phyloP scores from a whole-genome alignment of 2,888 invertebrate species.

The Entomobrya multifasciata region DNA sequence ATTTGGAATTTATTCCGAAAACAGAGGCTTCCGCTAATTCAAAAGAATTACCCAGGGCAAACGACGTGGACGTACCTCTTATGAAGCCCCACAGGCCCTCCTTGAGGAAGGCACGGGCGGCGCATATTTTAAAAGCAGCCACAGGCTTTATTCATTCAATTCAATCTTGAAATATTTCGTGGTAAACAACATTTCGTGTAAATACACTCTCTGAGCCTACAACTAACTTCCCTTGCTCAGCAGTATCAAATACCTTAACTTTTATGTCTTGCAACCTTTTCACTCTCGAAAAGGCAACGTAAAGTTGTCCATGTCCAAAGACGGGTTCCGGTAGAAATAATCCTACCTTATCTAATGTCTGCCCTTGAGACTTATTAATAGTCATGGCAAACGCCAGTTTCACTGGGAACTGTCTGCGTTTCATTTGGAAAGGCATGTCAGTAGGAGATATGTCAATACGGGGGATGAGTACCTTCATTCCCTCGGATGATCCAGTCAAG shows the following conservation, averaged over 20 bases:
- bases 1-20: not conserved
- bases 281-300: constrained; percentile 62
- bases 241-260: not conserved
- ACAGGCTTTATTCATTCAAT: not conserved
- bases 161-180: not conserved
- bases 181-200: not conserved
- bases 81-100: not conserved
- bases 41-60: not conserved
- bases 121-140: not conserved
- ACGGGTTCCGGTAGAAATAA: constrained; percentile 70
- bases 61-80: not conserved
- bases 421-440: constrained; percentile 77
- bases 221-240: too few relatives aligned
- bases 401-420: constrained; percentile 80
- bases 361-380: constrained; percentile 80
- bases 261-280: constrained; percentile 21
- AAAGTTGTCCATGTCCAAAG: constrained; percentile 60
- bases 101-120: not conserved
- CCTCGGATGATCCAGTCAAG: constrained; percentile 58
- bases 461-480: constrained; percentile 78
- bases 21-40: too few relatives aligned
- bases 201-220: too few relatives aligned
- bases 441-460: constrained; percentile 74
- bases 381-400: constrained; percentile 80
- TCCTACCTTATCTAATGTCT: constrained; percentile 78